These are phyloP conservation scores for Allenopithecus nigroviridis DNA, from an alignment of 2,797 vertebrate genomes.

Conservation along the genomic window DNA sequence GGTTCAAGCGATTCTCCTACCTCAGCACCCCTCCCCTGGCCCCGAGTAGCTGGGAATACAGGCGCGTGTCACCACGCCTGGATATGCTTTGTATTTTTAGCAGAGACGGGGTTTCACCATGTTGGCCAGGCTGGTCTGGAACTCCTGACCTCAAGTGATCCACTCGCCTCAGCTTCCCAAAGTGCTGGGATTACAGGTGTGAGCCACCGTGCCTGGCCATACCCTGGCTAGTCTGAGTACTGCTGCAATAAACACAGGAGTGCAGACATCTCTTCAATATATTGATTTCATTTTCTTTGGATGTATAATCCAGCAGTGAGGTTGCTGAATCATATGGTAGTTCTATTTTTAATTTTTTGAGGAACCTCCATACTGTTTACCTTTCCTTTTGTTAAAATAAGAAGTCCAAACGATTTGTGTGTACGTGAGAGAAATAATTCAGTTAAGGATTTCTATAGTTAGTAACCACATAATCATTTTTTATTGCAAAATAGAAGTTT, in stretches of 20 bases:
- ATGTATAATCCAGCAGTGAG: background rate
- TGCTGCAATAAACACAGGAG: fast-evolving
- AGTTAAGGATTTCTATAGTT: background rate
- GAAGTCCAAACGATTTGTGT: background rate
- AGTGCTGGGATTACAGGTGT: background rate
- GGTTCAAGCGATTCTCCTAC: background rate
- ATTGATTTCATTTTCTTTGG: background rate
- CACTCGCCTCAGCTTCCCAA: background rate
- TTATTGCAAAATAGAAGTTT: background rate
- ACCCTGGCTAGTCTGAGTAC: background rate
- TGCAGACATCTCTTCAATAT: background rate
- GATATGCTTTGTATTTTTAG: background rate
- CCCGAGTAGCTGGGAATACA: background rate
- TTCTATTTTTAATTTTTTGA: background rate
- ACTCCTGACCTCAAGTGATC: background rate
- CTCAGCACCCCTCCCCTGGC: background rate
- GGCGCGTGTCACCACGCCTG: fast-evolving
- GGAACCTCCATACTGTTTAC: background rate
- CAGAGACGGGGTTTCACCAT: background rate
- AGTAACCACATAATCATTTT: background rate
- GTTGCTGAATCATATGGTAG: background rate
- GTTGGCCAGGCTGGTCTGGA: background rate
- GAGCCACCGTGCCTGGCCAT: background rate
- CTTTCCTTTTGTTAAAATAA: background rate
- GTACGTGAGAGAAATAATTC: background rate